Conservation (phyloP, 1,140 invertebrate species). For the Gryllus bimaculatus region DNA sequence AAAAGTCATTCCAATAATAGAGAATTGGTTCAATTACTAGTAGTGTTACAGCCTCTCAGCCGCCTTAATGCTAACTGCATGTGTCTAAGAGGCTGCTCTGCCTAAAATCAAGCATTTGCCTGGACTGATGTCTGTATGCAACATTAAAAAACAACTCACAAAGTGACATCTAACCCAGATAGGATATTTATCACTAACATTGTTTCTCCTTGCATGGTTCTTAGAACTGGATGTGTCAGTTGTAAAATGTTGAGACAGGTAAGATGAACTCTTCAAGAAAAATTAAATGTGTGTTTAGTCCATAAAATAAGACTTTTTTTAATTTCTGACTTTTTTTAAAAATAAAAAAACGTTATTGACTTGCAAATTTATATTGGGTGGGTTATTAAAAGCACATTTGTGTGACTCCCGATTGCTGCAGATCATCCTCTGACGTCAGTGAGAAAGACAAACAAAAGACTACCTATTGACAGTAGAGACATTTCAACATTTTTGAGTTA, state of each 20-base stretch:
- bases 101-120: background rate
- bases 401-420: no score
- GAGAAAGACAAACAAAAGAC: no score
- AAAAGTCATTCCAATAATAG: no score
- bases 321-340: no score
- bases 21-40: no score
- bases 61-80: background rate
- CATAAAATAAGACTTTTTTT: no score
- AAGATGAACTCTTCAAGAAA: background rate
- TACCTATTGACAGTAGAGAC: no score
- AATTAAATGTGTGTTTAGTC: background rate
- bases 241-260: background rate
- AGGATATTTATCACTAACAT: background rate
- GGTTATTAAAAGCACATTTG: no score
- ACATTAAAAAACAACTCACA: background rate
- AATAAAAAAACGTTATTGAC: no score
- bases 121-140: background rate
- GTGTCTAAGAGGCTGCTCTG: background rate
- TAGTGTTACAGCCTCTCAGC: background rate
- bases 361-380: no score
- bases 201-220: background rate
- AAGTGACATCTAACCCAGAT: background rate
- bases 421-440: no score
- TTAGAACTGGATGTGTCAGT: background rate
- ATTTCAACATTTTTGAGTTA: no score